Percentiles rank a stretch among this genome's conserved stretches.
These are phyloP conservation scores for Nasonia longicornis DNA, from an alignment of 1,140 invertebrate species.

Conservation along the genomic window DNA sequence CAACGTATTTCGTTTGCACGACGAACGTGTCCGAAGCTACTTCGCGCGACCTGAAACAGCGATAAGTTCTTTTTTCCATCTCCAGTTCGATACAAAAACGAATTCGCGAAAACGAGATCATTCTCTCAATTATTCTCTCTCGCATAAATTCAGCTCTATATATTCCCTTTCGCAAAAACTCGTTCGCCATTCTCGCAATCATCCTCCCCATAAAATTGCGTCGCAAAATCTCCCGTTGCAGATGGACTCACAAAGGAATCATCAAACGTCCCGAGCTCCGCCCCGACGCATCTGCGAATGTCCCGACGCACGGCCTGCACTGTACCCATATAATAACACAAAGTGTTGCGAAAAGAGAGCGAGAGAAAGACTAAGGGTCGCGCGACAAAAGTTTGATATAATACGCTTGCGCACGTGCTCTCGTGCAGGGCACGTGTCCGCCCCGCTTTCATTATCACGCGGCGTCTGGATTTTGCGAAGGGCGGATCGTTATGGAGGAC, in stretches of 20 bases:
- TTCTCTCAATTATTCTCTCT: too few species aligned
- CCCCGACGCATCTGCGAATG: not conserved
- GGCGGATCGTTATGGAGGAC: not conserved
- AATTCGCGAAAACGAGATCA: too few species aligned
- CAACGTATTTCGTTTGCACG: too few species aligned
- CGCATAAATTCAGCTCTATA: not conserved
- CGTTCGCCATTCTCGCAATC: not conserved
- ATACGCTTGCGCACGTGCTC: not conserved
- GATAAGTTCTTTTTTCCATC: too few species aligned
- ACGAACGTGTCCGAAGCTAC: too few species aligned
- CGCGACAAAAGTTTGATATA: not conserved
- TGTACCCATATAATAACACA: not conserved
- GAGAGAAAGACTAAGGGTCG: not conserved
- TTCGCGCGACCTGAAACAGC: too few species aligned
- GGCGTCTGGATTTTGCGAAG: not conserved
- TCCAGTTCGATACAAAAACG: too few species aligned
- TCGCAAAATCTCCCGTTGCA: not conserved
- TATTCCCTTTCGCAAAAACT: not conserved
- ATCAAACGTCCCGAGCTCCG: not conserved
- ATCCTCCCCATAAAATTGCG: not conserved
- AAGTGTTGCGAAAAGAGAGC: not conserved
- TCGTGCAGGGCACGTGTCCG: not conserved
- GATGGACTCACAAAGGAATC: not conserved
- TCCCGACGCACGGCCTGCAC: not conserved
- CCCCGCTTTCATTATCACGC: constrained; percentile 19